Base-by-base conservation (phyloP, 2,113 vertebrate genomes). In the Eulacestoma nigropectus region DNA sequence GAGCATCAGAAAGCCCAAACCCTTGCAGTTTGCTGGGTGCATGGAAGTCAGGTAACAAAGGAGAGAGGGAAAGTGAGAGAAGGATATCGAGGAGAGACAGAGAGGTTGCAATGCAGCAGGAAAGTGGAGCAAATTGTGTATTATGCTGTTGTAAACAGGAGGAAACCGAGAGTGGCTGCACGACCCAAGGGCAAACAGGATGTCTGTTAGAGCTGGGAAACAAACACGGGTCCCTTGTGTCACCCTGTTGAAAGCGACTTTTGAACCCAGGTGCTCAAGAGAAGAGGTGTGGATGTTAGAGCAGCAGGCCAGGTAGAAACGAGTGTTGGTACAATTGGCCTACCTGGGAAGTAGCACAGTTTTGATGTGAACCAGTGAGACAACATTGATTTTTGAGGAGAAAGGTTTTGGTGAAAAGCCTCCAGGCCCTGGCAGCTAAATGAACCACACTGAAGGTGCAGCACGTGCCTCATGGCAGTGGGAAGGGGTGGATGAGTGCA, bases 131-230 rank as follows among this genome's bases (percentile, higher is more conserved):
- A 68, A 49, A 64, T 37, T 1, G 1, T 21, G 33, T 60, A 21
- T 67, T 49, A n/a, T 13, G 26, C 29, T 88, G 57, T 12, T 92
- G 69, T 86, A 84, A 92, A 68, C 80, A 72, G 65, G 90, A 90
- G 95, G 83, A 83, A 83, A 62, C 65, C 64, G 86, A 90, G 42
- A 64, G 56, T 62, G 56, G 42, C 82, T 88, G 39, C 57, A 32
- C 35, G 32, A 93, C 81, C 72, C 72, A 68, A 44, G 90, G 88
- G 90, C 85, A 84, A 29, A 86, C 96, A 96, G 93, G 95, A 96
- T 94, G 90, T 96, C 83, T 94, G 69, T 79, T 93, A 42, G 88
- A 46, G 73, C 5, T 89, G 79, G 95, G 72, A 91, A 92, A 84
- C 65, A 90, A 94, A 49, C 69, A 60, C 0, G 0, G 47, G 76